Conservation (phyloP, 2,888 invertebrate genomes). For the Stenotaenia linearis region DNA sequence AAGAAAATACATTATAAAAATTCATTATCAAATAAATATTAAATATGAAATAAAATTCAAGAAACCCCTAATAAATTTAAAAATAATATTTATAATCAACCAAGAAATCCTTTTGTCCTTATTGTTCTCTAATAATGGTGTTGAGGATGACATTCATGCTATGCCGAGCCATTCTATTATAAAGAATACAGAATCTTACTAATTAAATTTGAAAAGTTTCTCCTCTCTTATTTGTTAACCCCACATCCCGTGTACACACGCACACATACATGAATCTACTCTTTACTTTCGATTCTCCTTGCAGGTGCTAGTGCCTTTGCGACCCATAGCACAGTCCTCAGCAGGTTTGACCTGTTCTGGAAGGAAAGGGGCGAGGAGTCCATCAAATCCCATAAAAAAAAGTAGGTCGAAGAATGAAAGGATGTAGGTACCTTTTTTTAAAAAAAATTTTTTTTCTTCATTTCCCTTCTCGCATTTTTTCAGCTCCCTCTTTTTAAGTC, state of each 20-base stretch:
- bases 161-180: background rate
- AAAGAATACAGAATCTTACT: constrained; percentile 12
- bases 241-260: constrained; percentile 21
- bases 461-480: constrained; percentile 5
- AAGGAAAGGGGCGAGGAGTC: constrained; percentile 26
- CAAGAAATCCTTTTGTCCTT: background rate
- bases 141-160: background rate
- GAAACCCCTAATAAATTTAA: background rate
- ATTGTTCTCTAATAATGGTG: background rate
- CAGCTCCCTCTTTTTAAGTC: constrained; percentile 22
- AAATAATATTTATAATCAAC: background rate
- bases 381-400: constrained; percentile 24
- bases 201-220: constrained; percentile 22
- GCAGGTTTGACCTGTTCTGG: constrained; percentile 26
- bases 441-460: background rate
- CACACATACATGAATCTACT: constrained; percentile 10
- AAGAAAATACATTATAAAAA: too few relatives aligned
- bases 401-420: constrained; percentile 24
- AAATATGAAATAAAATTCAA: too few relatives aligned
- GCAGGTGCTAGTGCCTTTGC: constrained; percentile 21
- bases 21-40: too few relatives aligned
- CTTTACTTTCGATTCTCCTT: constrained; percentile 24
- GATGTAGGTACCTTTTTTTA: constrained; percentile 9
- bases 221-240: constrained; percentile 24
- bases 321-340: constrained; percentile 10